phyloP scores from a whole-genome alignment of 2,113 vertebrate species.

The Nematolebias whitei region DNA sequence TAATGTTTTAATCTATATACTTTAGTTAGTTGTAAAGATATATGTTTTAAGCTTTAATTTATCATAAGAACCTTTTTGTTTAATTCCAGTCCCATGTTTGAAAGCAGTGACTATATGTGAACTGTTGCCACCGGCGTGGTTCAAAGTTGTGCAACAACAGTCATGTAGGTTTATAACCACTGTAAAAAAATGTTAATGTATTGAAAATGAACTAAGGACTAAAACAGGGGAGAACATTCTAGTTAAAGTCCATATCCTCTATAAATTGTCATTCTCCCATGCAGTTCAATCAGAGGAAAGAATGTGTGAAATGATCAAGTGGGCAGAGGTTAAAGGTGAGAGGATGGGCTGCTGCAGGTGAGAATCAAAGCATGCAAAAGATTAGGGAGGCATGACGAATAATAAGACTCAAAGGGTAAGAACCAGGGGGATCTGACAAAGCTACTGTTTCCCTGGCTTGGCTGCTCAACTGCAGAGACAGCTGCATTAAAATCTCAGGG shows the following conservation, averaged over 20 bases:
- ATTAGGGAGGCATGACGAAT: conserved; percentile 51
- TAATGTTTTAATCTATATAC: too few relatives aligned
- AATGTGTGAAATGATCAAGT: conserved; percentile 11
- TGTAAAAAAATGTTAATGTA: neutral
- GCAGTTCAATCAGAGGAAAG: conserved; percentile 19
- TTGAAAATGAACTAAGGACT: conserved; percentile 7
- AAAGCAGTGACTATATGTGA: too few relatives aligned
- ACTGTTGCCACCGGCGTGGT: too few relatives aligned
- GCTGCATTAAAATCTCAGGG: conserved; percentile 36
- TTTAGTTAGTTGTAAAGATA: too few relatives aligned
- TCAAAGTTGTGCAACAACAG: too few relatives aligned
- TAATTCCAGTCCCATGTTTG: too few relatives aligned
- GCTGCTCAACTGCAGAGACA: conserved; percentile 17
- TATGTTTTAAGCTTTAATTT: too few relatives aligned
- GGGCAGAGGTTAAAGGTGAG: conserved; percentile 2
- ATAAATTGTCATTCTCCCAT: conserved; percentile 30
- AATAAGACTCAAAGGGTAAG: conserved; percentile 31
- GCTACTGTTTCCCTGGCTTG: conserved; percentile 27
- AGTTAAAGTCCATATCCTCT: conserved; percentile 14
- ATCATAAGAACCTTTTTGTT: too few relatives aligned
- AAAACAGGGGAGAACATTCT: conserved; percentile 1
- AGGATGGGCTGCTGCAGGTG: conserved; percentile 23
- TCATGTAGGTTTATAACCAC: too few relatives aligned
- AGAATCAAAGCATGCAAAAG: conserved; percentile 49
- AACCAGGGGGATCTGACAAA: conserved; percentile 30